Conservation (phyloP, 1,140 invertebrate species). For the Augochlora pura region DNA sequence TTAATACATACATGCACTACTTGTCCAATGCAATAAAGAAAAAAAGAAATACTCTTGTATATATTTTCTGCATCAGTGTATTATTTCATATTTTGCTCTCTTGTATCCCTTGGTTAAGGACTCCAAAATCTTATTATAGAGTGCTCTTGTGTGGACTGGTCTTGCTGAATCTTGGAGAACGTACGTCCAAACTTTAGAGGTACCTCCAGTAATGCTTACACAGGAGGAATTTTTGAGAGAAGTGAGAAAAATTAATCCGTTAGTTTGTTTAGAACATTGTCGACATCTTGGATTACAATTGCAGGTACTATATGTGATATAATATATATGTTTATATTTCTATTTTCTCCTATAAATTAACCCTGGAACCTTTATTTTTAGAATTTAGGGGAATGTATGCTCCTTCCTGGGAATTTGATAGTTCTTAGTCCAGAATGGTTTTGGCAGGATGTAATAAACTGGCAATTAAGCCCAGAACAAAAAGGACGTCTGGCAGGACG, state of each 20-base stretch:
- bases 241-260: slow-evolving; percentile 77
- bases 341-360: neutral
- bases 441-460: slow-evolving; percentile 86
- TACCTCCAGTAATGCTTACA: slow-evolving; percentile 74
- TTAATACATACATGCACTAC: slow-evolving; percentile 68
- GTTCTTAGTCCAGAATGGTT: slow-evolving; percentile 89
- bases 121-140: slow-evolving; percentile 68
- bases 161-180: slow-evolving; percentile 75
- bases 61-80: slow-evolving; percentile 66
- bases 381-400: slow-evolving; percentile 75
- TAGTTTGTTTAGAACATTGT: slow-evolving; percentile 76
- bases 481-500: slow-evolving; percentile 82
- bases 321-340: neutral
- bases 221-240: slow-evolving; percentile 73
- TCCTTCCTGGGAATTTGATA: slow-evolving; percentile 84
- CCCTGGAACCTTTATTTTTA: slow-evolving; percentile 40
- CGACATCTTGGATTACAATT: slow-evolving; percentile 75
- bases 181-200: slow-evolving; percentile 73
- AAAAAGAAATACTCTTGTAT: slow-evolving; percentile 56
- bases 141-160: slow-evolving; percentile 75
- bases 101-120: slow-evolving; percentile 42
- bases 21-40: slow-evolving; percentile 55
- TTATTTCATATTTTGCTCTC: slow-evolving; percentile 31
- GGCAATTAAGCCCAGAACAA: slow-evolving; percentile 86
- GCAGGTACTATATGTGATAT: slow-evolving; percentile 59